Evolutionary conservation across 2,113 vertebrate genomes (phyloP).

Genomic region (Carassius gibelio): DNA sequence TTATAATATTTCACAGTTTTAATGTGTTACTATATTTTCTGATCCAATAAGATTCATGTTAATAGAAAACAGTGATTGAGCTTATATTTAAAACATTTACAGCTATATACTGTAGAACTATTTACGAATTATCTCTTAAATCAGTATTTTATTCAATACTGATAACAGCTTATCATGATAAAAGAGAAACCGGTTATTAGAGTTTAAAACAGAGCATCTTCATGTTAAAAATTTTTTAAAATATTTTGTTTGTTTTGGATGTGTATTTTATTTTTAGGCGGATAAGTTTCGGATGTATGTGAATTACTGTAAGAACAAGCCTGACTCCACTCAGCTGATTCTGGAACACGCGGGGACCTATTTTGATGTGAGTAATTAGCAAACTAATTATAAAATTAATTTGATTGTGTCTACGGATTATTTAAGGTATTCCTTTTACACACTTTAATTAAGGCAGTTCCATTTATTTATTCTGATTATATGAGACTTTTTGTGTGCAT

Average conservation of each 20-base stretch:
- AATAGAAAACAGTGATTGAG: not conserved
- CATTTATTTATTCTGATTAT: constrained; percentile 12
- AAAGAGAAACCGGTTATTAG: not conserved
- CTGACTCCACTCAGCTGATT: constrained; percentile 97
- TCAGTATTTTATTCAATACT: not conserved
- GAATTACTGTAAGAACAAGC: constrained; percentile 98
- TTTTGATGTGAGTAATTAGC: constrained; percentile 89
- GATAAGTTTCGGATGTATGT: constrained; percentile 99
- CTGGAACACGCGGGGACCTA: constrained; percentile 94
- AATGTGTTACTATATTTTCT: no score
- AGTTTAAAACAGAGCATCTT: not conserved
- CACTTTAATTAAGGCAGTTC: not conserved
- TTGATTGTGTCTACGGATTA: not conserved
- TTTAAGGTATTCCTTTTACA: not conserved
- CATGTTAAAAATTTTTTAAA: not conserved
- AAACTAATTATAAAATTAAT: not conserved
- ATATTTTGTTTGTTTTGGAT: not conserved
- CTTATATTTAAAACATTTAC: not conserved
- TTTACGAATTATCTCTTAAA: not conserved
- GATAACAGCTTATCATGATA: not conserved
- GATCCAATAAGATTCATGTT: not conserved
- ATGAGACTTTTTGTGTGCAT: not conserved
- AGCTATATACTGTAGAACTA: not conserved
- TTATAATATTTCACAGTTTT: no score
- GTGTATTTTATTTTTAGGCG: constrained; percentile 74